A percentile compares a stretch with the other conserved stretches of the same genome.
These are phyloP conservation scores for Danio choprae DNA, from an alignment of 2,797 vertebrate species.

Conservation along the genomic window DNA sequence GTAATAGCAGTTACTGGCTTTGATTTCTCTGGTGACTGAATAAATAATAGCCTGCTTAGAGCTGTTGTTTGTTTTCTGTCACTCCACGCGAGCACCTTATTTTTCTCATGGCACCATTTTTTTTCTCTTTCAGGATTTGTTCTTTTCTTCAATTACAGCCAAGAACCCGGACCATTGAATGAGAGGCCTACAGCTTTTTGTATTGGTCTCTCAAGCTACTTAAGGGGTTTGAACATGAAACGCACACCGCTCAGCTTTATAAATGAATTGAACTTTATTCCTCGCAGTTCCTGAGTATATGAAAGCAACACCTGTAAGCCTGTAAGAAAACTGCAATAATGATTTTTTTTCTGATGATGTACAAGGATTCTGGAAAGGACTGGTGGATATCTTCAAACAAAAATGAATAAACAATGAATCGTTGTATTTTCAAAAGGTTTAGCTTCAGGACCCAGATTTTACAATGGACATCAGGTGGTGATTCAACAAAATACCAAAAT, in stretches of 20 bases:
- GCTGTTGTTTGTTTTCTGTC: slow-evolving; percentile 56
- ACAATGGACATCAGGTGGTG: slow-evolving; percentile 9
- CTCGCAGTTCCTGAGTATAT: slow-evolving; percentile 35
- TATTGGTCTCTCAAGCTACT: slow-evolving; percentile 54
- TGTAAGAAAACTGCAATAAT: slow-evolving; percentile 39
- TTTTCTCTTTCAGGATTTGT: slow-evolving; percentile 51
- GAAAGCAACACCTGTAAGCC: slow-evolving; percentile 50
- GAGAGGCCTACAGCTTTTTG: slow-evolving; percentile 41
- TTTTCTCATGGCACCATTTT: slow-evolving; percentile 45
- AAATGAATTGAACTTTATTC: slow-evolving; percentile 59
- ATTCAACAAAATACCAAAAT: slow-evolving; percentile 6
- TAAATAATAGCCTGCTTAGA: slow-evolving; percentile 56
- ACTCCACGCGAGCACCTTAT: slow-evolving; percentile 45
- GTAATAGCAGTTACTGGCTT: slow-evolving; percentile 49
- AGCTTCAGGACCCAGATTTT: slow-evolving; percentile 22
- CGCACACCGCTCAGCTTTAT: slow-evolving; percentile 38
- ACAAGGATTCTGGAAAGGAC: slow-evolving; percentile 30
- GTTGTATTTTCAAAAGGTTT: slow-evolving; percentile 22
- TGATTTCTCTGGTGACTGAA: slow-evolving; percentile 56
- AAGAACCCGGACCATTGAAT: slow-evolving; percentile 43
- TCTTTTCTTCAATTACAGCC: slow-evolving; percentile 45
- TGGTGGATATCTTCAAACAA: not conserved
- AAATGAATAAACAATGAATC: slow-evolving; percentile 19
- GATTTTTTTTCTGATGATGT: slow-evolving; percentile 22
- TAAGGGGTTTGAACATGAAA: slow-evolving; percentile 57